Evolutionary conservation across 2,113 vertebrate species (phyloP), one percentile per base, ranked within the genome.

Genomic region (Saimiri boliviensis): DNA sequence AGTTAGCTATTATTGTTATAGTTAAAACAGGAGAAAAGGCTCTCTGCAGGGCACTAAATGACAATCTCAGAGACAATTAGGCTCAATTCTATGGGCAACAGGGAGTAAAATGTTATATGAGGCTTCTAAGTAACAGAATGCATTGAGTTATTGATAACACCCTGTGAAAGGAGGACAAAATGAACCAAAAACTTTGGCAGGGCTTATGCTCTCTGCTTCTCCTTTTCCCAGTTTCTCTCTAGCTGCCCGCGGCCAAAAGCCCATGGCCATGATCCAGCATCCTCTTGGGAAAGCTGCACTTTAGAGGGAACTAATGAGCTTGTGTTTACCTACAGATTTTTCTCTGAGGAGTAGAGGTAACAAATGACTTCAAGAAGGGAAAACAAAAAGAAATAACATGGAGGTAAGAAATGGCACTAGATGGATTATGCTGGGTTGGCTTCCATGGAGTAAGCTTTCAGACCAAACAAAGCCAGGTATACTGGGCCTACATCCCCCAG

Each of bases 261-360:
- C 74, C 71, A 88, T 8, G 45, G 71, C 68, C 85, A 63, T 63
- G 84, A 92, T 49, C 80, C 40, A 92, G 70, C 54, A 95, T 71
- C 13, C 95, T 88, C 80, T 76, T 79, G 93, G 87, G 97, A 96
- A 74, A 94, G 54, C 35, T 81, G 13, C n/a, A 95, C 93, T 87
- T 87, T 25, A 96, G 42, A 95, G 84, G 32, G 70, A 93, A 95
- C 86, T 97, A 96, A 98, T 95, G 97, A 98, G 93, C 96, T 97
- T 97, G 86, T 87, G 89, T 97, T 96, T 96, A 95, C 89, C 70
- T 84, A 93, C 58, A 86, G 77, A 82, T 89, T 96, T 93, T 89
- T 89, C 96, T 97, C 94, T 73, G 83, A 97, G 94, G 91, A 97
- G 14, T 86, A 96, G 74, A 90, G 76, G 40, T 85, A 97, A 93